Conservation (phyloP, 2,797 vertebrate genomes). For the Netta rufina region DNA sequence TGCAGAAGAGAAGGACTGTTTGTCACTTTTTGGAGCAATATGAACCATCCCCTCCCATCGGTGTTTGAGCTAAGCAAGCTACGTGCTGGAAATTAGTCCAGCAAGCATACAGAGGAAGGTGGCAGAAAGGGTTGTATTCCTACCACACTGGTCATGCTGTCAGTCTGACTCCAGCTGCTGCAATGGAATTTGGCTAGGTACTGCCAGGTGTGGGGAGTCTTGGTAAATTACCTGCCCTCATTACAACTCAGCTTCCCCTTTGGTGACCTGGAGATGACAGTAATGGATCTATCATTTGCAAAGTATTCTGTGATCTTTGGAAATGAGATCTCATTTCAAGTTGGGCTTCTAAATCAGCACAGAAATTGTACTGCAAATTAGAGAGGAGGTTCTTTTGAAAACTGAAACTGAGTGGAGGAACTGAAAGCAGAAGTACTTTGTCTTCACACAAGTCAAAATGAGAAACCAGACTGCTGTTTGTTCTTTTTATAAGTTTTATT, state of each 20-base stretch:
- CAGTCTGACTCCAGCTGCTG: neutral
- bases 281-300: neutral
- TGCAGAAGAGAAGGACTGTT: neutral
- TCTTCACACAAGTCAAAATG: neutral
- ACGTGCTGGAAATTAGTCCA: neutral
- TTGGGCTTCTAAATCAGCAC: neutral
- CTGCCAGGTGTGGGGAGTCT: neutral
- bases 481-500: neutral
- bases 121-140: neutral
- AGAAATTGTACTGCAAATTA: neutral
- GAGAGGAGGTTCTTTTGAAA: neutral
- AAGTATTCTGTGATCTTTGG: neutral
- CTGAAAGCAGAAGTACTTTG: neutral
- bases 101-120: neutral
- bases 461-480: neutral
- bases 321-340: neutral
- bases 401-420: neutral
- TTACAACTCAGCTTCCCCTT: neutral
- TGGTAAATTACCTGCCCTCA: neutral
- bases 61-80: neutral
- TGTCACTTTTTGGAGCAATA: neutral
- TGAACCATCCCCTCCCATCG: neutral
- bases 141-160: neutral
- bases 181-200: neutral
- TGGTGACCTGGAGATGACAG: neutral